These are phyloP conservation scores for Campylorhamphus procurvoides DNA, from an alignment of 2,113 vertebrate species.

Conservation along the genomic window DNA sequence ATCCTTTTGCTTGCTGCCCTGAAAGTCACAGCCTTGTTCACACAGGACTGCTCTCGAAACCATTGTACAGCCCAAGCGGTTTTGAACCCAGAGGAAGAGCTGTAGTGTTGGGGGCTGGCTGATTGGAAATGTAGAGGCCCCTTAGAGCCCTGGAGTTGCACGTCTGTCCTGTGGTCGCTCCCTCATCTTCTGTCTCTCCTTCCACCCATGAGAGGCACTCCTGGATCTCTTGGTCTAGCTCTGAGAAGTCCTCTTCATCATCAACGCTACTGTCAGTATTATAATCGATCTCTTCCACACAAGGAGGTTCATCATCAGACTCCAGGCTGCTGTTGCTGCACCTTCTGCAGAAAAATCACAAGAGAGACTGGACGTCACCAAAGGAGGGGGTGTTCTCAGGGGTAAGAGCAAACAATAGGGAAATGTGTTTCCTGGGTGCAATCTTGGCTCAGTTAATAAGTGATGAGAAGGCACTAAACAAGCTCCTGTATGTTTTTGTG, in stretches of 20 bases:
- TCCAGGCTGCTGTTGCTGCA: constrained; percentile 43
- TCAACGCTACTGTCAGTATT: constrained; percentile 68
- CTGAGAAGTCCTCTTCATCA: constrained; percentile 33
- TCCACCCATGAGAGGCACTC: constrained; percentile 6
- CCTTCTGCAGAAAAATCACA: constrained; percentile 56
- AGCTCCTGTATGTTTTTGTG: background rate
- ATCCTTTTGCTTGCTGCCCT: background rate
- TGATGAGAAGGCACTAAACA: background rate
- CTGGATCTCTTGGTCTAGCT: constrained; percentile 71
- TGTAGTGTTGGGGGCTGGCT: background rate
- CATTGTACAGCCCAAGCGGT: background rate
- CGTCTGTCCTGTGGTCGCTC: background rate
- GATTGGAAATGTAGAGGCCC: background rate
- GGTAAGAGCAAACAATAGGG: background rate
- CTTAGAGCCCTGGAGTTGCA: background rate
- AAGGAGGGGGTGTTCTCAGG: background rate
- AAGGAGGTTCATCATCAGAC: constrained; percentile 88
- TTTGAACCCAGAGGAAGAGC: background rate
- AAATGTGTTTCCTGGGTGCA: background rate
- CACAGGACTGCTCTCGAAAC: background rate
- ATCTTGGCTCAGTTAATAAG: background rate
- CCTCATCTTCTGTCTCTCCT: constrained; percentile 1
- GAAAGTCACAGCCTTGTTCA: background rate
- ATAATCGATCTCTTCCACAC: constrained; percentile 87
- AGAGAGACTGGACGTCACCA: background rate